Base-by-base conservation (phyloP, 2,888 invertebrate genomes). In the Callimorpha dominula region DNA sequence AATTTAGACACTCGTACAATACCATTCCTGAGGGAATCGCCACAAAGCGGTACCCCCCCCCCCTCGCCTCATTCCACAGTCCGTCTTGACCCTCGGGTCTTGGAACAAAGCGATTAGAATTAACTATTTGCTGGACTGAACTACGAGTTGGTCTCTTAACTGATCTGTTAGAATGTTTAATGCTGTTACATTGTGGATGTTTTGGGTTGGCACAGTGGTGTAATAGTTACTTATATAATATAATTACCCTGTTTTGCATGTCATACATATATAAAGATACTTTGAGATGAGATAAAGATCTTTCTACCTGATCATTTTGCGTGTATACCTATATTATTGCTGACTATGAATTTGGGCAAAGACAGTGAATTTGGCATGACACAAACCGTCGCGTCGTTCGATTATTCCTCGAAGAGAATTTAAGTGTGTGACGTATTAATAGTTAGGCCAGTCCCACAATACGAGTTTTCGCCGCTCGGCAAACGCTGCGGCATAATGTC, bases 51-150 rank as follows among this genome's bases (percentile, higher is more conserved):
- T 52, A 43, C 52, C 31, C 15, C 63, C 52, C 31, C 15, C 63
- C 60, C 15, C 49, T 7, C 57, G 40, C 72, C 74, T 40, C 68
- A 68, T 46, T 63, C 66, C 46, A 5, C 66, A 73, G 70, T 68
- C 42, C 31, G 68, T 71, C 76, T 81, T 81, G 82, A 81, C 83
- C 83, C 76, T 66, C 74, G 77, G 68, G 74, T 80, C 80, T 81
- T 77, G 74, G 77, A 80, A 83, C 83, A 83, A 83, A 83, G 83
- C 82, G 74, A 81, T 83, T 81, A 83, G 80, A 83, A 83, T 83
- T 80, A 80, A 79, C 83, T 83, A 83, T 83, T 79, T 68, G 72
- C 66, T 70, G 76, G 62, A 70, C 42, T 71, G 65, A 75, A 76
- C 73, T 72, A 65, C 65, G 78, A 82, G 68, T 83, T 81, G 63